Evolutionary conservation across 2,113 vertebrate species (phyloP), one percentile per base, ranked within the genome.

Genomic region (Aleadryas rufinucha): DNA sequence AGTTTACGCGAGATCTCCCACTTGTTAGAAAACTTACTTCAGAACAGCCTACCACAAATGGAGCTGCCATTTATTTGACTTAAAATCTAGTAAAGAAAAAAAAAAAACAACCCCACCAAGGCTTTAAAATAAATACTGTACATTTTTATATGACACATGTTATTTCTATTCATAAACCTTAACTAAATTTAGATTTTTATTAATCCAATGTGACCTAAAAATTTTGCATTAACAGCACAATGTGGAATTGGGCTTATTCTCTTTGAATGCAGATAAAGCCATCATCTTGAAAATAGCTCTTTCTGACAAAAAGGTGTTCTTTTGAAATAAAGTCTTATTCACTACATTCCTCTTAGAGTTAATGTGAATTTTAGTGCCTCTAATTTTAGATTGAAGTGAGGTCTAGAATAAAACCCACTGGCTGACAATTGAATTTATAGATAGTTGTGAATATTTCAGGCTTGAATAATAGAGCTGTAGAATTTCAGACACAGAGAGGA

Each of bases 371-470:
- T 99, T 99, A 99, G 98, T 99, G 98, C 98, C 98, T 99, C 98
- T 99, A 99, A 99, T 99, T 99, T 99, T 98, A 98, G 98, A 99
- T 98, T 99, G 98, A 98, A 98, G 98, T 98, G 97, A 98, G 96
- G 98, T 98, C 98, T 97, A 97, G 98, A 98, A 98, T 98, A 99
- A 99, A 98, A 98, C 96, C 98, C 97, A 98, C 98, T 68, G 93
- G 98, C 98, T 99, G 99, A 99, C 99, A 99, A 98, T 99, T 99
- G 98, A 99, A 99, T 99, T 99, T 99, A 99, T 99, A 99, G 99
- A 99, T 98, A 98, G 98, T 99, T 99, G 98, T 99, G 98, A 99
- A 99, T 99, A 98, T 99, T 98, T 98, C 99, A 98, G 98, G 98
- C 98, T 98, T 98, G 98, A 98, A 99, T 99, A 99, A 99, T 99